Evolutionary conservation across 2,113 vertebrate genomes (phyloP).

Genomic region (Zonotrichia leucophrys): DNA sequence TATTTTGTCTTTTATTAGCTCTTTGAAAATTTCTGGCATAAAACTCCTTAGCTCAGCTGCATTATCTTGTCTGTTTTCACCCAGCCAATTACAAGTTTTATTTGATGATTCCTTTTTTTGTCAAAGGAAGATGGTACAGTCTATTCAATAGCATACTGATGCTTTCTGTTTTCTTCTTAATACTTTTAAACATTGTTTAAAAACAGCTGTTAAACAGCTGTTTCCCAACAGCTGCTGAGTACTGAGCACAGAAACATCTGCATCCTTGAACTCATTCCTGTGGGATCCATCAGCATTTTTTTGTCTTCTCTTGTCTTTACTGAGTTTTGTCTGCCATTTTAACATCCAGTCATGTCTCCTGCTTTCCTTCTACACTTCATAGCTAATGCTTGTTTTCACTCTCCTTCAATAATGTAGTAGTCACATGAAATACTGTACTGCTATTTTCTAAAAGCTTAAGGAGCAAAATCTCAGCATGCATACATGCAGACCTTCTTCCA

Average conservation of each 20-base stretch:
- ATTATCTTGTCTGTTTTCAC: neutral
- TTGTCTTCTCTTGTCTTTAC: neutral
- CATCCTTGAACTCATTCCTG: neutral
- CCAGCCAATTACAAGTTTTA: neutral
- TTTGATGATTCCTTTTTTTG: neutral
- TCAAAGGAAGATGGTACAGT: neutral
- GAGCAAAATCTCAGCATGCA: neutral
- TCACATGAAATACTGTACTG: neutral
- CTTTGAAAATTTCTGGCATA: neutral
- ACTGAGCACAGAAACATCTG: neutral
- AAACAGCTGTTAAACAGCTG: no score
- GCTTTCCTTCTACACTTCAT: neutral
- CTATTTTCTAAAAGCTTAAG: neutral
- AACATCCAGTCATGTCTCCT: neutral
- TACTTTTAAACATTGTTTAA: neutral
- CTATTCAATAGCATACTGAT: neutral
- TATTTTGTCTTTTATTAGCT: neutral
- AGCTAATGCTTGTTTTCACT: neutral
- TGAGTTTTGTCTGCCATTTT: neutral
- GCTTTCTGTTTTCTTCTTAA: neutral
- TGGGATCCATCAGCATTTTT: neutral
- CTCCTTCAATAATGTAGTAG: neutral
- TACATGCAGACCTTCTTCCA: neutral
- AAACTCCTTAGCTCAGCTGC: neutral
- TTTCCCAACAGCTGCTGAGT: neutral